A percentile compares a stretch with the other conserved stretches of the same genome.
Conservation (phyloP, 2,113 vertebrate genomes). For the Arenaria interpres region DNA sequence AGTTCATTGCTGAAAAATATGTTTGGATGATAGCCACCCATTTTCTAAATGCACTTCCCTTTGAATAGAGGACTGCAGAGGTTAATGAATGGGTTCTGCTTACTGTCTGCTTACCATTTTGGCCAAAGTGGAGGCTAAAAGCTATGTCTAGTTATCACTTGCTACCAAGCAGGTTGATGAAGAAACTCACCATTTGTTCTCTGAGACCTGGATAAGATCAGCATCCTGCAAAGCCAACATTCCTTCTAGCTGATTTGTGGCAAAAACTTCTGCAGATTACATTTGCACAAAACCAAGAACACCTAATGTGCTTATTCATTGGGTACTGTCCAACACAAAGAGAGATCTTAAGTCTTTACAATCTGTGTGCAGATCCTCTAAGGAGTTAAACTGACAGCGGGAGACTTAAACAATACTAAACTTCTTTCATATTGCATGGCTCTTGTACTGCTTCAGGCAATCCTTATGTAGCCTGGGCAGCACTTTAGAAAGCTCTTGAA, state of each 20-base stretch:
- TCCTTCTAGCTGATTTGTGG: background rate
- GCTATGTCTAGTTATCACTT: background rate
- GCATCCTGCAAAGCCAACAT: background rate
- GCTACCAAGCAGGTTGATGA: background rate
- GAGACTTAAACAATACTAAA: background rate
- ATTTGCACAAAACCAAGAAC: background rate
- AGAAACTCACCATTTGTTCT: background rate
- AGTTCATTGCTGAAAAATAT: background rate
- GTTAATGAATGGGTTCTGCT: background rate
- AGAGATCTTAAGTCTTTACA: background rate
- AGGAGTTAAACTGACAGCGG: background rate
- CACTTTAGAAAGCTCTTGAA: background rate
- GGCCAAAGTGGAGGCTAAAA: background rate
- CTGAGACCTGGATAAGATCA: background rate
- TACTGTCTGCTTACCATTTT: background rate
- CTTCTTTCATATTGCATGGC: background rate
- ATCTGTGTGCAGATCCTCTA: no score
- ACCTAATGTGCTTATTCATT: background rate
- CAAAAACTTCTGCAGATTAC: background rate
- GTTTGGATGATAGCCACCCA: background rate
- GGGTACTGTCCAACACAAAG: fast-evolving
- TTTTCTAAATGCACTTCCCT: background rate
- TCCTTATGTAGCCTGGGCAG: background rate
- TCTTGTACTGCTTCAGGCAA: background rate
- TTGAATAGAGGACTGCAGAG: background rate